These are phyloP conservation scores for Crioceris asparagi DNA, from an alignment of 2,888 invertebrate genomes.

Conservation along the genomic window DNA sequence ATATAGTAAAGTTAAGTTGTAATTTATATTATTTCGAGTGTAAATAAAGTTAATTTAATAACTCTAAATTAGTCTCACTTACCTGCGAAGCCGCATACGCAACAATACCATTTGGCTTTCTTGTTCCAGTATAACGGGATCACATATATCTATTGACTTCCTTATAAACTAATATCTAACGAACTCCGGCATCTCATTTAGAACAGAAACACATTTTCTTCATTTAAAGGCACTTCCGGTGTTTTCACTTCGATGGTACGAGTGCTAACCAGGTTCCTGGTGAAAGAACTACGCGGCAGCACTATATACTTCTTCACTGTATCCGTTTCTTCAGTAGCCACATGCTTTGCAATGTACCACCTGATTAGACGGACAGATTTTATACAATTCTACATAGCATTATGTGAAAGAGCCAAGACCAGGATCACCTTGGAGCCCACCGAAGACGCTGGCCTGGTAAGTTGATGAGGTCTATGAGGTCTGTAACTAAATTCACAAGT, in stretches of 20 bases:
- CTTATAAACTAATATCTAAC: no score
- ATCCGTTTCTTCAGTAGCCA: slow-evolving; percentile 63
- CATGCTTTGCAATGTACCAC: slow-evolving; percentile 70
- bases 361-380: slow-evolving; percentile 69
- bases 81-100: no score
- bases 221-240: slow-evolving; percentile 69
- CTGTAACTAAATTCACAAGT: no score
- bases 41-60: no score
- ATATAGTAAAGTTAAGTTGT: no score
- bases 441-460: slow-evolving; percentile 71
- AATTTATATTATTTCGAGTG: no score
- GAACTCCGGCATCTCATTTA: no score
- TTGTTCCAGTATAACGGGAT: no score
- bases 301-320: slow-evolving; percentile 80
- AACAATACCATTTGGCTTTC: no score
- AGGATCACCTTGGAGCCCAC: slow-evolving; percentile 75
- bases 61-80: no score
- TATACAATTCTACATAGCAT: slow-evolving; percentile 68
- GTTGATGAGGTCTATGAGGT: no score
- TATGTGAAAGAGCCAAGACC: slow-evolving; percentile 62
- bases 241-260: slow-evolving; percentile 78
- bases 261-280: slow-evolving; percentile 69
- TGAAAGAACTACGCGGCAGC: slow-evolving; percentile 66
- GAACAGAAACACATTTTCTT: not conserved
- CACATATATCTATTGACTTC: no score